Base-by-base conservation (phyloP, 2,113 vertebrate genomes). In the Actenoides lindsayi region DNA sequence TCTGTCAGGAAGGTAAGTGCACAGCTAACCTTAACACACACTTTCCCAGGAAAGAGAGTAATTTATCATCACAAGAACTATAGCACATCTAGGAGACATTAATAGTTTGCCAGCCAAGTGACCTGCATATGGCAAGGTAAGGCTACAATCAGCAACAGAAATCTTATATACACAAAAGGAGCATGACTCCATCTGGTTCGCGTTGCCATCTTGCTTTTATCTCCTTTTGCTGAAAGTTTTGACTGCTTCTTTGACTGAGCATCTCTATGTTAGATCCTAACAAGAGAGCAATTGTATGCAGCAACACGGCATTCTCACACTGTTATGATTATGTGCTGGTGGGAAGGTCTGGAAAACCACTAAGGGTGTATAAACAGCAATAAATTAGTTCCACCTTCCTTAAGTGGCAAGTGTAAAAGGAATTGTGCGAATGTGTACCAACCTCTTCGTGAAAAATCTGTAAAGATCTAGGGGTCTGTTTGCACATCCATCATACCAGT, bases 11-110 rank as follows among this genome's bases (percentile, higher is more conserved):
- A 94, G 56, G 60, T 64, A 90, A 95, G 51, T 10, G 46, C 20
- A 90, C n/a, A 41, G 85, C 65, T 59, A 85, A 78, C 42, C 42
- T 94, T 75, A 65, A 68, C 48, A 63, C 53, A 63, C 24, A 35
- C 60, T 92, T 96, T 93, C 91, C 86, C 44, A 64, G 68, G 60
- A 51, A 94, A 95, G 74, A 92, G 67, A 91, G 53, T 75, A 64
- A 90, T 95, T 93, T 67, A 35, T 88, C 65, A 25, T 31, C 3
- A 1, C 8, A 48, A 24, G 48, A 64, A 21, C 23, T 77, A 41
- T 1, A 10, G 93, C 33, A 54, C 42, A 71, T 54, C 20, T 56
- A 91, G 64, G 35, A 88, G 27, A 75, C 31, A 44, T 79, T 85
- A 93, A 64, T 46, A 83, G 65, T 37, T 79, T 86, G 51, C 82